phyloP scores from a whole-genome alignment of 2,113 vertebrate species.

The Grantiella picta region DNA sequence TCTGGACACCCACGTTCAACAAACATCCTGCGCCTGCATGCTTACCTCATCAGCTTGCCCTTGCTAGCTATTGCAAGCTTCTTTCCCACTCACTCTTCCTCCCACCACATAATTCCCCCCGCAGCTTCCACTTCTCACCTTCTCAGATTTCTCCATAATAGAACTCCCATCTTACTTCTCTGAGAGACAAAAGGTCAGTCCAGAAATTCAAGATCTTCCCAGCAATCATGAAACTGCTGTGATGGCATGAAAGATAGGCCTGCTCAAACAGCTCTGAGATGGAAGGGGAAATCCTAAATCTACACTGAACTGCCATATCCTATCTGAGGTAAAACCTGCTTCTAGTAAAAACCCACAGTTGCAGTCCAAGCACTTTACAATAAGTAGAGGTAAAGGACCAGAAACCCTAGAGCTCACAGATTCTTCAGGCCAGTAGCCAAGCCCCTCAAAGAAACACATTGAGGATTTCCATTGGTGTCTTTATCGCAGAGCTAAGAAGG shows the following conservation, averaged over 20 bases:
- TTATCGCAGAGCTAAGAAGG: background rate
- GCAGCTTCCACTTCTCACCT: background rate
- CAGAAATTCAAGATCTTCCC: background rate
- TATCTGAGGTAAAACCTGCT: background rate
- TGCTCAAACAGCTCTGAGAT: background rate
- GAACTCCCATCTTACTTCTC: background rate
- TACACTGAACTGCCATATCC: background rate
- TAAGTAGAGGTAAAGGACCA: background rate
- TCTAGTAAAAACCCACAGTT: background rate
- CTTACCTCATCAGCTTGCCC: constrained; percentile 32
- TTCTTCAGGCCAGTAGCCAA: background rate
- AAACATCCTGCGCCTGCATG: background rate
- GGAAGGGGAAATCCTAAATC: background rate
- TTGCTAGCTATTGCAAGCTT: background rate
- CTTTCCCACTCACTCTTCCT: constrained; percentile 33
- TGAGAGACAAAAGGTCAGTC: background rate
- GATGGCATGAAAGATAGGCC: background rate
- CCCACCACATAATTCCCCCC: background rate
- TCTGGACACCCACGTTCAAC: constrained; percentile 26
- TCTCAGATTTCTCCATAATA: constrained; percentile 3
- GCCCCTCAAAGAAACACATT: background rate
- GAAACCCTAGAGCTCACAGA: background rate
- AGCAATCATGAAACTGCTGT: background rate
- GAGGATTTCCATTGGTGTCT: background rate
- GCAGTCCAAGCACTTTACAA: background rate